phyloP scores from a whole-genome alignment of 2,888 invertebrate genomes.

The Tetheella fluctuosa region DNA sequence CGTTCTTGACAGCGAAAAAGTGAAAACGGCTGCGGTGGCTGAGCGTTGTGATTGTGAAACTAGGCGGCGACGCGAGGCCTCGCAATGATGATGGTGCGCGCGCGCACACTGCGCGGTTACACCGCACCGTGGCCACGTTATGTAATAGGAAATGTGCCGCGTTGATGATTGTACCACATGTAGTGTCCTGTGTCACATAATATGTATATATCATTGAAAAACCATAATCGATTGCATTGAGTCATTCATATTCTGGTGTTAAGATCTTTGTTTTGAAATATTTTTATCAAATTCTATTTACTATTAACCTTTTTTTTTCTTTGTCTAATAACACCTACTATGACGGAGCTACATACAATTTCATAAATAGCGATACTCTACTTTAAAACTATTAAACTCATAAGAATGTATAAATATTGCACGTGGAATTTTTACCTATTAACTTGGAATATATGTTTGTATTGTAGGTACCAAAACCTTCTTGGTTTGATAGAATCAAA shows the following conservation, averaged over 20 bases:
- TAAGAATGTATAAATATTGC: too few relatives aligned
- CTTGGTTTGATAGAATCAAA: not conserved
- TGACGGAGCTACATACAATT: too few relatives aligned
- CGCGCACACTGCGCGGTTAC: slow-evolving; percentile 29
- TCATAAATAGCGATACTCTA: too few relatives aligned
- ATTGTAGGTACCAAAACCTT: not conserved
- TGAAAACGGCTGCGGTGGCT: slow-evolving; percentile 80
- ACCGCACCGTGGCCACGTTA: slow-evolving; percentile 42
- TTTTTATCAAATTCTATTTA: too few relatives aligned
- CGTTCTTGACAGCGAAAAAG: slow-evolving; percentile 85
- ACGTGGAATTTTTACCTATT: too few relatives aligned
- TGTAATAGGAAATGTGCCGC: slow-evolving; percentile 67
- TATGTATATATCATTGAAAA: slow-evolving; percentile 30
- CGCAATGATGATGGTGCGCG: slow-evolving; percentile 57
- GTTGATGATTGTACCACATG: slow-evolving; percentile 32
- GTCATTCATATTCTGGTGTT: not conserved
- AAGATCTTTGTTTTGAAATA: not conserved
- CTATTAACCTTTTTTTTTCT: too few relatives aligned
- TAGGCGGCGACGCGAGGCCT: slow-evolving; percentile 64
- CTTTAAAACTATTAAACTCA: too few relatives aligned
- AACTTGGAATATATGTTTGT: not conserved
- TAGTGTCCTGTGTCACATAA: slow-evolving; percentile 27
- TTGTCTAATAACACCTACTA: too few relatives aligned
- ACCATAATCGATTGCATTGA: slow-evolving; percentile 16
- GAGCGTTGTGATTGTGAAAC: slow-evolving; percentile 74